Evolutionary conservation across 2,113 vertebrate species (phyloP).

Genomic region (Bos javanicus): DNA sequence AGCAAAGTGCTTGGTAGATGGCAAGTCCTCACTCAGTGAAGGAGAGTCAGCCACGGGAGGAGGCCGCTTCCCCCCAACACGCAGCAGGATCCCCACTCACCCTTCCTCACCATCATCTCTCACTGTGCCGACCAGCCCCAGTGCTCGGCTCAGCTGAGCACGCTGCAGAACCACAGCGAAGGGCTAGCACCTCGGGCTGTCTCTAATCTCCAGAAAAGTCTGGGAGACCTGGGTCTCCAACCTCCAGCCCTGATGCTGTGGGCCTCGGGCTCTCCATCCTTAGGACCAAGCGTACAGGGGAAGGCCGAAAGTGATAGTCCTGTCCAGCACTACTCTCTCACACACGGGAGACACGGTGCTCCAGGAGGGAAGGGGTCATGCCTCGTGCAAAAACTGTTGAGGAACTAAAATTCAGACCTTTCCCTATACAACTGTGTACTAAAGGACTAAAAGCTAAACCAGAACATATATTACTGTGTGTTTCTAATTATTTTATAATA

Average conservation of each 20-base stretch:
- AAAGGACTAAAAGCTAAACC: neutral
- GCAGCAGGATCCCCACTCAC: accelerated
- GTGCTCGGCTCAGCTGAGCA: accelerated
- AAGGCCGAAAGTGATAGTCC: neutral
- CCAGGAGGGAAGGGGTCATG: neutral
- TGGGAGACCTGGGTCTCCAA: neutral
- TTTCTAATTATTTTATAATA: neutral
- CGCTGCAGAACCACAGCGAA: neutral
- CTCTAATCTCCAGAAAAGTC: neutral
- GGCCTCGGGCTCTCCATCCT: neutral
- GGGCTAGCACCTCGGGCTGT: accelerated
- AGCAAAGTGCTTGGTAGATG: neutral
- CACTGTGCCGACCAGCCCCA: accelerated
- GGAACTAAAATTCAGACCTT: neutral
- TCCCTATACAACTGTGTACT: neutral
- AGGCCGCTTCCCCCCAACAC: neutral
- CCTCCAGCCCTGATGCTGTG: neutral
- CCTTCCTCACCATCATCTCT: neutral
- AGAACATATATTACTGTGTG: neutral
- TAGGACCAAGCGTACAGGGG: neutral
- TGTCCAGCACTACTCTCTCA: too few relatives aligned
- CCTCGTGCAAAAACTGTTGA: neutral
- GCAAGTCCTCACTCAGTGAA: neutral
- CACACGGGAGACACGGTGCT: neutral
- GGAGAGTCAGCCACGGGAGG: neutral